These are phyloP conservation scores for Syngnathus scovelli DNA, from an alignment of 2,113 vertebrate species.

Conservation along the genomic window DNA sequence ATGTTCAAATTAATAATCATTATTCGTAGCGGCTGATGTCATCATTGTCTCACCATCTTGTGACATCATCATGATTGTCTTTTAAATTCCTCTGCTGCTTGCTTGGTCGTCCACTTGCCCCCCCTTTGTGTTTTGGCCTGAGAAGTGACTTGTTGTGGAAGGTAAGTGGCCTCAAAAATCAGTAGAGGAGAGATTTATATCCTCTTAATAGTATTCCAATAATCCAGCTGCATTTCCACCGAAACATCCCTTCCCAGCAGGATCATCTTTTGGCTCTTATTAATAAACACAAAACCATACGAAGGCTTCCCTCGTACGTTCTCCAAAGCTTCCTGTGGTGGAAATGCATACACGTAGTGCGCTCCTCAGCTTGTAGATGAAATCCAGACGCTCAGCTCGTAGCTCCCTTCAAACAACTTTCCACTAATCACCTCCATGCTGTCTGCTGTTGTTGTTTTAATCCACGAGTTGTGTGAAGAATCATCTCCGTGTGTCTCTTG, in stretches of 20 bases:
- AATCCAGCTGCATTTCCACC: neutral
- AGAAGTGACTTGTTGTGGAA: conserved; percentile 21
- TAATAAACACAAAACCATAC: too few relatives aligned
- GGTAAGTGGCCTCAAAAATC: conserved; percentile 28
- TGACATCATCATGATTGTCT: neutral
- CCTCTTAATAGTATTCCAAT: neutral
- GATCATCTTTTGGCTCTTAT: too few relatives aligned
- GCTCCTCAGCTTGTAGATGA: neutral
- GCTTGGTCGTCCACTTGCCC: conserved; percentile 43
- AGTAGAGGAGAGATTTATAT: neutral
- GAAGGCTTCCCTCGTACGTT: too few relatives aligned
- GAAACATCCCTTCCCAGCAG: neutral
- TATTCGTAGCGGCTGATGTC: neutral
- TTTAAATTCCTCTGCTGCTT: conserved; percentile 20
- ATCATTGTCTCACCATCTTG: neutral
- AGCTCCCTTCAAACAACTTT: neutral
- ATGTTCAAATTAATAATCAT: conserved; percentile 1
- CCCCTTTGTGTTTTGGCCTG: conserved; percentile 23
- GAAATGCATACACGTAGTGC: neutral
- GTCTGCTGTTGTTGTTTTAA: conserved; percentile 4
- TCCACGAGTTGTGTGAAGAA: neutral
- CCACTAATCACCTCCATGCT: conserved; percentile 10
- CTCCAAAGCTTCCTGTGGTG: neutral
- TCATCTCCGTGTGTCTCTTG: conserved; percentile 26
- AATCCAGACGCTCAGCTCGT: neutral